phyloP scores from a whole-genome alignment of 2,797 vertebrate species.

The Sebastes elongatus region DNA sequence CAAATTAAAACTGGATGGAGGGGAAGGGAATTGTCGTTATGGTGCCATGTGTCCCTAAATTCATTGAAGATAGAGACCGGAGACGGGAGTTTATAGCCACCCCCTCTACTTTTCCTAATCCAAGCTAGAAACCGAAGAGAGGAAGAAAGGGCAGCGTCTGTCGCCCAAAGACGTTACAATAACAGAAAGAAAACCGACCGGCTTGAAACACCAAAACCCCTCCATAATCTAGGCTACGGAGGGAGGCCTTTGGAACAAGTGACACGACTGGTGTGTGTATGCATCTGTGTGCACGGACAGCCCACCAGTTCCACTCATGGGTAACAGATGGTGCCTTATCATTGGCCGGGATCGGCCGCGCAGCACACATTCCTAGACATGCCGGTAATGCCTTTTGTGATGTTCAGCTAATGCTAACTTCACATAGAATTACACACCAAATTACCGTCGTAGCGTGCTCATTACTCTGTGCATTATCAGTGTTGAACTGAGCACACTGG shows the following conservation, averaged over 20 bases:
- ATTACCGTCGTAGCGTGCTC: conserved; percentile 36
- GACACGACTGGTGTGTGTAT: conserved; percentile 55
- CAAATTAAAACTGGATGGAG: conserved; percentile 60
- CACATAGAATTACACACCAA: conserved; percentile 71
- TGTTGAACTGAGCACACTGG: not conserved
- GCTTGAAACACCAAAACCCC: conserved; percentile 48
- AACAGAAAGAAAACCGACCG: conserved; percentile 72
- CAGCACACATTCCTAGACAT: conserved; percentile 84
- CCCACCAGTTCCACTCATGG: conserved; percentile 68
- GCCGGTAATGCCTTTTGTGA: conserved; percentile 79
- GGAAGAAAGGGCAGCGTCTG: conserved; percentile 78
- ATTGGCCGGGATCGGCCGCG: conserved; percentile 70
- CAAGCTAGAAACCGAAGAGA: conserved; percentile 79
- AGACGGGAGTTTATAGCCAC: conserved; percentile 52
- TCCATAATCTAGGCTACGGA: conserved; percentile 60
- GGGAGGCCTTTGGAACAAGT: conserved; percentile 59
- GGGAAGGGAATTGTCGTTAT: conserved; percentile 32
- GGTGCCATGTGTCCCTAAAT: conserved; percentile 33
- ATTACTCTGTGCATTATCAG: conserved; percentile 33
- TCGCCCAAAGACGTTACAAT: conserved; percentile 76
- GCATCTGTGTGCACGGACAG: conserved; percentile 49
- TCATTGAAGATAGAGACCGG: conserved; percentile 39
- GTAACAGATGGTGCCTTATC: conserved; percentile 86
- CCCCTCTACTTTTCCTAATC: conserved; percentile 74
- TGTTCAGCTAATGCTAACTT: conserved; percentile 76